Conservation (phyloP, 2,113 vertebrate species). For the Azemiops feae region DNA sequence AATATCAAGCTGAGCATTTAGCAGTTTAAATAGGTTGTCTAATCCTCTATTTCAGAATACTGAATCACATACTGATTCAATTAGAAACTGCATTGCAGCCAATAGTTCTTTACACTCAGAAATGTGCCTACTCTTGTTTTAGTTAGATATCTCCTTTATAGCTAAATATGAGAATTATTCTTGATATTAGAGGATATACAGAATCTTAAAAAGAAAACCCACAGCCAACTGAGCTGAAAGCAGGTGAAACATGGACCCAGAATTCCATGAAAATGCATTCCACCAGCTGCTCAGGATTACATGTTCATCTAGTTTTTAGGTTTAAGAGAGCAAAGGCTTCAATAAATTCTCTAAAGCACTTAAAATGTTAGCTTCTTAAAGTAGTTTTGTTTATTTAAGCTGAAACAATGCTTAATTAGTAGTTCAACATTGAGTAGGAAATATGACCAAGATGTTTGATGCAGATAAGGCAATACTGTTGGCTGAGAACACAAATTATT, state of each 20-base stretch:
- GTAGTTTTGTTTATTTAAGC: not conserved
- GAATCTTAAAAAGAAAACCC: not conserved
- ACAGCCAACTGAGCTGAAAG: not conserved
- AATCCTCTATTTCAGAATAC: not conserved
- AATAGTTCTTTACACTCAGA: not conserved
- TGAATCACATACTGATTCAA: not conserved
- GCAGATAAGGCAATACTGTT: not conserved
- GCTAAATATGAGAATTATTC: not conserved
- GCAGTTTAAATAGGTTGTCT: constrained; percentile 5
- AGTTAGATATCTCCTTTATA: not conserved
- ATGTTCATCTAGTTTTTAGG: not conserved
- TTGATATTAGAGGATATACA: not conserved
- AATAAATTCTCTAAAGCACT: not conserved
- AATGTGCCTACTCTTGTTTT: not conserved
- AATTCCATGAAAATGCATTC: not conserved
- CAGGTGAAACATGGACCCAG: not conserved
- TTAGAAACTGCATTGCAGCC: not conserved
- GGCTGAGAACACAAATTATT: not conserved
- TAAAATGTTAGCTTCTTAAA: not conserved
- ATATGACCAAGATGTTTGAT: not conserved
- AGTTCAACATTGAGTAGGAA: not conserved
- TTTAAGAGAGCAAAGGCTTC: not conserved
- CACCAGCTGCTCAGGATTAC: not conserved
- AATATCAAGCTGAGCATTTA: constrained; percentile 20
- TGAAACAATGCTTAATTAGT: not conserved